Percentiles rank a stretch among this genome's conserved stretches.
Evolutionary conservation across 2,113 vertebrate species (phyloP).

Genomic region (Blennius ocellaris): DNA sequence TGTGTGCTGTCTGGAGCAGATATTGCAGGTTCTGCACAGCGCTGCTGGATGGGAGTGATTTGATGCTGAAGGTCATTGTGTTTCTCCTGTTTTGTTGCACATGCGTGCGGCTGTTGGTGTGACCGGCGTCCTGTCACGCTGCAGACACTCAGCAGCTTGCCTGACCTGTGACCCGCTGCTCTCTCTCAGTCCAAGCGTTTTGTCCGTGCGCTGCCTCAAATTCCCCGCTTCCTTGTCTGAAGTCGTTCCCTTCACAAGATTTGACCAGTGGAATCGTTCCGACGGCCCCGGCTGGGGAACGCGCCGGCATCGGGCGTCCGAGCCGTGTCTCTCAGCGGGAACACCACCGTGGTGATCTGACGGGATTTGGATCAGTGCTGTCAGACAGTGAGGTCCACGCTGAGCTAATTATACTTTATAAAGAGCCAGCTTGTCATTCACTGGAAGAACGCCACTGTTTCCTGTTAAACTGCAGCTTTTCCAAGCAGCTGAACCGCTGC

Average conservation of each 20-base stretch:
- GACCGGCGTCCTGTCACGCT: too few species aligned
- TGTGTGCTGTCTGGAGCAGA: slow-evolving; percentile 23
- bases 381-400: not conserved
- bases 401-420: slow-evolving; percentile 37
- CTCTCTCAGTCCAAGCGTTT: slow-evolving; percentile 7
- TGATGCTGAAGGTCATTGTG: slow-evolving; percentile 6
- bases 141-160: slow-evolving; percentile 1
- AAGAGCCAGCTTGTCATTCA: slow-evolving; percentile 23
- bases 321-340: slow-evolving; percentile 20
- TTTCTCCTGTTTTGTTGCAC: too few species aligned
- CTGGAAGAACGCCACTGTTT: not conserved
- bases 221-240: slow-evolving; percentile 29
- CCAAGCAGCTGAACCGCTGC: slow-evolving; percentile 32
- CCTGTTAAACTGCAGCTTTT: slow-evolving; percentile 15
- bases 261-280: not conserved
- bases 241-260: slow-evolving; percentile 6
- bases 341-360: not conserved
- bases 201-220: not conserved
- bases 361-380: slow-evolving; percentile 31
- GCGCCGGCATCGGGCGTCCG: not conserved
- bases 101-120: too few species aligned
- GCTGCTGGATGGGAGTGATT: too few species aligned
- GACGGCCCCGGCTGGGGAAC: slow-evolving; percentile 18
- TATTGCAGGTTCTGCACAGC: not conserved
- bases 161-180: slow-evolving; percentile 25